Evolutionary conservation across 1,140 invertebrate genomes (phyloP), one percentile per base, ranked within the genome.

Genomic region (Laupala kohalensis): DNA sequence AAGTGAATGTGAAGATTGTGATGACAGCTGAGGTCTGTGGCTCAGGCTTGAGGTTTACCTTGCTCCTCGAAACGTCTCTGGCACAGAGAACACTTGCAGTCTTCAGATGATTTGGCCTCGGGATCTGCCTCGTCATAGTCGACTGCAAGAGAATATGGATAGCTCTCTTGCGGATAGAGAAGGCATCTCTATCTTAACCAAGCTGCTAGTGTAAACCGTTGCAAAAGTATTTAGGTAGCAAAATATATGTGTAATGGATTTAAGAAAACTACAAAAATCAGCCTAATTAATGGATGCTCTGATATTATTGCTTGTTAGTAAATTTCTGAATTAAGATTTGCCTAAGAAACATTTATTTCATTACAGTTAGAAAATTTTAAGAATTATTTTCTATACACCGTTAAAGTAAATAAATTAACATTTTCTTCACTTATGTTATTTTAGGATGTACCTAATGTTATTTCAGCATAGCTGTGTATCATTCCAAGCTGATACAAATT

Each of bases 11-110:
- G 28, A n/a, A 29, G 28, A 29, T 9, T 5, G n/a, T 27, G 23
- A 23, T n/a, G 25, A n/a, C n/a, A 23, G 28, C 15, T 29, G 27
- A 27, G 28, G 67, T 29, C 26, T 29, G 67, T 12, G 25, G 25
- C 25, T 29, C 6, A 5, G 28, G 19, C 15, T 29, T 5, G 67
- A 6, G 13, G 19, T 65, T 83, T 88, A 88, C 86, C 87, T 88
- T 88, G 87, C 83, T 87, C 85, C 81, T 89, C 87, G 86, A 89
- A 89, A 78, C 87, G 86, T 83, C 87, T 87, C 83, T 89, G 87
- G 84, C 88, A 89, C 83, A 89, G 86, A 83, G 85, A 87, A 80
- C 84, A 87, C 83, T 84, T 88, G 75, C 78, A 82, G 76, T 81
- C 86, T 80, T 88, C 86, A 79, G 84, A 68, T 23, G 67, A 85